Evolutionary conservation across 92 coral and sea anemone genomes (phyloP), one percentile per base, ranked within the genome.

Genomic region (Umimayanthus kanabou): DNA sequence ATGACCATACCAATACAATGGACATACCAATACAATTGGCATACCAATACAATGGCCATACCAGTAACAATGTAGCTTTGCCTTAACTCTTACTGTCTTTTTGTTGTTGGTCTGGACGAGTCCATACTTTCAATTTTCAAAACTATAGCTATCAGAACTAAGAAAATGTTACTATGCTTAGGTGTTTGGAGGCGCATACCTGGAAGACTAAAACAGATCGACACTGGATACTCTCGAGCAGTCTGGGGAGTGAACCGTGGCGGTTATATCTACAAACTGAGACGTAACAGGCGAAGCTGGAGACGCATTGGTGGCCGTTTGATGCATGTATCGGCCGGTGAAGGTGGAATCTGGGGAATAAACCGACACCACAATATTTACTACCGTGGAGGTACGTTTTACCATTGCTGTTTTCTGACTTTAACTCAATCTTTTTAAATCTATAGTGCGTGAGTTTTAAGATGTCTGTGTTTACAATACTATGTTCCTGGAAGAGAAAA

Each of bases 261-360:
- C 0, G 84, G 90, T 0, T 47, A 26, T 20, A 87, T 87, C 45
- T 87, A 69, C 73, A 87, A 87, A 30, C 90, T 87, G 37, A 82
- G 65, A 10, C 74, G 82, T 2, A 82, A 82, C 55, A 67, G 70
- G 70, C 45, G 85, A 82, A 55, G 77, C 20, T 89, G 92, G 92
- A 39, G 39, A 39, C 83, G 61, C 47, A 83, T 89, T 6, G 40
- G 76, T 69, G 79, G 80, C 1, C 87, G 84, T 20, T 84, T 67
- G 81, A 89, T 79, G 6, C 85, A 85, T 28, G 85, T 89, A 18
- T 79, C 89, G 26, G 89, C 86, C n/a, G 92, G 92, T 25, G 89
- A 89, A 55, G 87, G 89, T 2, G 92, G 92, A 39, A 76, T 89
- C 0, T 89, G 92, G 92, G 89, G 89, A 2, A 81, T 89, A 5